Conservation (phyloP, 2,113 vertebrate genomes). For the human region DNA sequence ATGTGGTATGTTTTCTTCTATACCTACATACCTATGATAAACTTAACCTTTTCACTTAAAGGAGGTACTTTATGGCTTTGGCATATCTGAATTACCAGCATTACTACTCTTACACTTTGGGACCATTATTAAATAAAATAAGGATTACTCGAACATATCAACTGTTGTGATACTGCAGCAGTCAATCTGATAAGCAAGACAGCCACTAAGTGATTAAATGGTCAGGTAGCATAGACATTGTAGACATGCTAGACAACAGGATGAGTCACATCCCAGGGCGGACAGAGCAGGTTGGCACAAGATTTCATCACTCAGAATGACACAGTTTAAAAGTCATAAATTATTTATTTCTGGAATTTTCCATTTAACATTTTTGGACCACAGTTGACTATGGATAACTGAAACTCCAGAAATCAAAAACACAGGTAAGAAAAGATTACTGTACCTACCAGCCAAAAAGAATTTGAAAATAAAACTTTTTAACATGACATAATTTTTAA, state of each 20-base stretch:
- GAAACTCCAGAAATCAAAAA: neutral
- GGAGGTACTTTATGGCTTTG: neutral
- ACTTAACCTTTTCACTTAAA: neutral
- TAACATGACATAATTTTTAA: neutral
- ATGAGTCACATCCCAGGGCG: neutral
- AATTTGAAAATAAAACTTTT: neutral
- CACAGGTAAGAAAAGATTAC: neutral
- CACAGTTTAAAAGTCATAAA: neutral
- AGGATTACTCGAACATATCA: neutral
- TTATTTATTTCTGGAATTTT: neutral
- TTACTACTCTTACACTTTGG: neutral
- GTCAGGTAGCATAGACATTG: no score
- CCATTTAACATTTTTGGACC: neutral
- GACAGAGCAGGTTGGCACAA: neutral
- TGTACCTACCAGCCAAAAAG: neutral
- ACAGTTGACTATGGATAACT: neutral
- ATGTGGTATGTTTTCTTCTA: neutral
- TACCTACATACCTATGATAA: neutral
- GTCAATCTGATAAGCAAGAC: neutral
- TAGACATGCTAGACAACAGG: neutral
- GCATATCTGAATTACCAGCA: neutral
- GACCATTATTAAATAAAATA: neutral
- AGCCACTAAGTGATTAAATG: neutral
- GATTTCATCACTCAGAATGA: neutral
- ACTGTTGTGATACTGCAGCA: neutral